Base-by-base conservation (phyloP, 2,113 vertebrate species). In the Tachuris rubrigastra region DNA sequence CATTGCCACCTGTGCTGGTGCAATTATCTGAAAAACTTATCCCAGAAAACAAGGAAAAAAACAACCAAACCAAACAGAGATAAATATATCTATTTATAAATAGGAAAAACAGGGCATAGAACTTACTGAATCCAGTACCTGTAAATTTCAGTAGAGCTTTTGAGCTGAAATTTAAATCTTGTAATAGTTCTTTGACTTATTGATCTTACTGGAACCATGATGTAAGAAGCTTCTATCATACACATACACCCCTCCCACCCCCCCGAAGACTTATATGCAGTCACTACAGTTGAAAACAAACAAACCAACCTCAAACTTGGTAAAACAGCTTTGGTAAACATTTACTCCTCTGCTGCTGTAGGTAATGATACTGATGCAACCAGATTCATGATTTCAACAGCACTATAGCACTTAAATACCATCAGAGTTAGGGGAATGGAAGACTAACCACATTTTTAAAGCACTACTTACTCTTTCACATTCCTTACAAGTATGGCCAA, bases 401-500 rank as follows among this genome's bases (percentile, higher is more conserved):
- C 30, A 72, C n/a, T 59, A 91, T 33, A 89, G 41, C 49, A 44
- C 18, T 68, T 67, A 24, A 14, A 31, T 27, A 73, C 3, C 28
- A 75, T 78, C 28, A 21, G 24, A 87, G 15, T 62, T 33, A 86
- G 56, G 28, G 77, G 47, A 94, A 89, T 20, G 59, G 53, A 87
- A 83, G 14, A 82, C 4, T 52, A 19, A 63, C 22, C 27, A 87
- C n/a, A 46, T 67, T 75, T 75, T 73, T 71, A 72, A 89, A 42
- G 68, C 53, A 33, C 25, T 96, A 98, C 99, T 98, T 96, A 99
- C 99, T 60, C 98, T 95, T 95, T 99, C 99, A 98, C 99, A 99
- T 95, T 99, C 99, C 91, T 99, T 99, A 97, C 99, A 99, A 27
- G 99, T 99, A 28, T 99, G 98, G 56, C 99, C 99, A 87, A 97